Percentiles rank a stretch among this genome's conserved stretches.
phyloP scores from a whole-genome alignment of 92 coral and sea anemone genomes.

The Porites lobata region DNA sequence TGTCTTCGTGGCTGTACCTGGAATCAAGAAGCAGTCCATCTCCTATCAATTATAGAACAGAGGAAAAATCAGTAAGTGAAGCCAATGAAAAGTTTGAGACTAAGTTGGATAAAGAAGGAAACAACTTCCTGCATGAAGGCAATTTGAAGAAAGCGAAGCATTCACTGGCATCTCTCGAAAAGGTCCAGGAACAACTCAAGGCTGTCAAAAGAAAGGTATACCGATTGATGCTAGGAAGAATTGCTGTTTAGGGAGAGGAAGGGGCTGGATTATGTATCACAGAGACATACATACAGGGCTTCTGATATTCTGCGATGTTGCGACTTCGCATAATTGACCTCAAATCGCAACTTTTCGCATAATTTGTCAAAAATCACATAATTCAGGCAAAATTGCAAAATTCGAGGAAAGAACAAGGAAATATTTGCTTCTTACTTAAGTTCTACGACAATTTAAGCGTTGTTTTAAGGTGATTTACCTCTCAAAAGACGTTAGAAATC shows the following conservation, averaged over 20 bases:
- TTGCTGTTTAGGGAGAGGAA: background rate
- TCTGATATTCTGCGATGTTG: too few species aligned
- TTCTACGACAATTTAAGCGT: too few species aligned
- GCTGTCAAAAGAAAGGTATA: slow-evolving; percentile 38
- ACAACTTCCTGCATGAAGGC: background rate
- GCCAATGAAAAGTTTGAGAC: background rate
- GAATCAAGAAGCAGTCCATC: slow-evolving; percentile 26
- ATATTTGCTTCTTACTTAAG: too few species aligned
- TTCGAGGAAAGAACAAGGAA: too few species aligned
- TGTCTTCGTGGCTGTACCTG: slow-evolving; percentile 64
- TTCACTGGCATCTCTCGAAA: slow-evolving; percentile 78
- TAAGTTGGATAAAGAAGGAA: slow-evolving; percentile 4
- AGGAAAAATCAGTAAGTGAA: background rate
- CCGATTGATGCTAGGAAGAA: background rate
- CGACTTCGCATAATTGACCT: too few species aligned
- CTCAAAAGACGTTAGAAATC: too few species aligned
- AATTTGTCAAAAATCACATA: too few species aligned
- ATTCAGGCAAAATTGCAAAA: too few species aligned
- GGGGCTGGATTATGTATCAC: too few species aligned
- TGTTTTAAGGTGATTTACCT: too few species aligned
- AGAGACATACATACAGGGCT: too few species aligned
- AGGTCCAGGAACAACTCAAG: slow-evolving; percentile 87
- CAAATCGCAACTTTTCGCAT: too few species aligned
- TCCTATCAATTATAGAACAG: background rate
- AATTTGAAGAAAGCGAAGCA: slow-evolving; percentile 73